Percentiles rank a stretch among this genome's conserved stretches.
These are phyloP conservation scores for Thysanoteuthis rhombus DNA, from an alignment of 2,888 invertebrate genomes.

Conservation along the genomic window DNA sequence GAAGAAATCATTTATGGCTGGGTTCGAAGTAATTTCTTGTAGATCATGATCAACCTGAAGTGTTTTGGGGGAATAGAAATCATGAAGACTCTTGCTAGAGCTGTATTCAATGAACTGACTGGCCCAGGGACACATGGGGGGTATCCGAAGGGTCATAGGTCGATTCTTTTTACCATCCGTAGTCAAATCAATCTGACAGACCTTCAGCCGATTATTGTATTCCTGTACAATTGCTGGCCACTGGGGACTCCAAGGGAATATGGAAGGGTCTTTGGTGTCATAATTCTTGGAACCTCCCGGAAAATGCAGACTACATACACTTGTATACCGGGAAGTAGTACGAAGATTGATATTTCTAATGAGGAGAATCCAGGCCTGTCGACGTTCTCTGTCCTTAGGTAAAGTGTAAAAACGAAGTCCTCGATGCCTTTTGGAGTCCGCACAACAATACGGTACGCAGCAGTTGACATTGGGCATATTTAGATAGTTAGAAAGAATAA, in stretches of 20 bases:
- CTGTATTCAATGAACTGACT: background rate
- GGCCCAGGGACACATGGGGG: conserved; percentile 24
- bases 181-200: background rate
- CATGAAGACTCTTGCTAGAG: background rate
- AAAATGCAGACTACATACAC: conserved; percentile 28
- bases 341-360: conserved; percentile 14
- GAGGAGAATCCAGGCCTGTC: background rate
- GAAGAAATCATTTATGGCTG: conserved; percentile 17
- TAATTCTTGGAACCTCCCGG: background rate
- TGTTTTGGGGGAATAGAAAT: conserved; percentile 19
- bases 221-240: conserved; percentile 16
- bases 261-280: conserved; percentile 22
- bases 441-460: conserved; percentile 12
- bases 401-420: conserved; percentile 19
- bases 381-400: background rate
- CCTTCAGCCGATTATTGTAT: conserved; percentile 1
- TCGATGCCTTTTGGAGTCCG: conserved; percentile 20
- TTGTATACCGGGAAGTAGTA: background rate
- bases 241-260: conserved; percentile 1
- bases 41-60: background rate
- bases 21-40: background rate
- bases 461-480: conserved; percentile 20
- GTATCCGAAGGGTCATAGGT: conserved; percentile 27
- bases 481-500: background rate
- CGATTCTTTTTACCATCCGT: background rate